Evolutionary conservation across 2,113 vertebrate species (phyloP), one percentile per base, ranked within the genome.

Genomic region (Lonchura striata): DNA sequence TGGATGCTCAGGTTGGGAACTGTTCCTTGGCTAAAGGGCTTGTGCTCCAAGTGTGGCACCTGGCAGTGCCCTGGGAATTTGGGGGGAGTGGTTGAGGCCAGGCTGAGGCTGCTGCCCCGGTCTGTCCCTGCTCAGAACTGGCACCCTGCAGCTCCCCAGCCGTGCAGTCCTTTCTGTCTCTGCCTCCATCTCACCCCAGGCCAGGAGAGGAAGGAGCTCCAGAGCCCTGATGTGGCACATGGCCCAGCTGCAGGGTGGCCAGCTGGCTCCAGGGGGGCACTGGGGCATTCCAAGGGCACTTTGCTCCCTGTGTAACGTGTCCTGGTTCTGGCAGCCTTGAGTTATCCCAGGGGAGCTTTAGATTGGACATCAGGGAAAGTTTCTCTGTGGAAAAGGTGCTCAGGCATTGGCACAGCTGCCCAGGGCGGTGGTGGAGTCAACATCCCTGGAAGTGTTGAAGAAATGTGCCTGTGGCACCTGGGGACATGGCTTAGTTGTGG

Each of bases 81-180:
- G 56, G n/a, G 46, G 13, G 37, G 33, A 52, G 41, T 11, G 23
- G 16, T 10, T 18, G 28, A 54, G 65, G 49, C 35, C 63, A 52
- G 53, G 44, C 57, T 35, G 44, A 42, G 76, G 30, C 31, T 79
- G 35, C 75, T 11, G 3, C 17, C 1, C 0, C 1, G 1, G 3
- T 61, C 50, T 27, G 50, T n/a, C 30, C 25, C 23, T 3, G 2
- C 50, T 37, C 69, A n/a, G 37, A 1, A 1, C 35, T n/a, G 66
- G n/a, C 35, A 23, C 41, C 1, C 0, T 42, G 44, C 18, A 13
- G 6, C 27, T 71, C 63, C 61, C 46, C 46, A 60, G 6, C 25
- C 0, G 0, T 11, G 15, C 52, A 59, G 68, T 33, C 37, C 21
- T 25, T 37, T 17, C 39, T 47, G 11, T 25, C 31, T 18, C 0